A percentile compares a stretch with the other conserved stretches of the same genome.
These are phyloP conservation scores for Porites cylindrica DNA, from an alignment of 92 coral and sea anemone genomes.

Conservation along the genomic window DNA sequence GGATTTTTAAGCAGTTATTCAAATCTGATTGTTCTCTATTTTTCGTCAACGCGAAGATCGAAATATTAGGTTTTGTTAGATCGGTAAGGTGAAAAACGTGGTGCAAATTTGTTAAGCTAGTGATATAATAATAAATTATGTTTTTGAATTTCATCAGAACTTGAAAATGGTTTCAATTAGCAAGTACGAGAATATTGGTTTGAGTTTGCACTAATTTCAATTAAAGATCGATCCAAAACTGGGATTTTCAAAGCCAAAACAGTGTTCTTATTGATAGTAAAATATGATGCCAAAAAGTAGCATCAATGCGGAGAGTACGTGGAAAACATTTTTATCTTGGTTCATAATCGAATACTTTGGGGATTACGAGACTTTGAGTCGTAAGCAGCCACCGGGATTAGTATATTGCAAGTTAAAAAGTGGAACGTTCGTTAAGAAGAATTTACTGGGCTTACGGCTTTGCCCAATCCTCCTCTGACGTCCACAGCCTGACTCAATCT, in stretches of 20 bases:
- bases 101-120: not conserved
- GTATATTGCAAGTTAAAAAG: not conserved
- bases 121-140: not conserved
- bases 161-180: constrained; percentile 10
- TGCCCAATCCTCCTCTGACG: not conserved
- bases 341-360: too few species aligned
- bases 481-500: not conserved
- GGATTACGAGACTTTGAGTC: too few species aligned
- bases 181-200: constrained; percentile 3
- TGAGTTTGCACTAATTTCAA: not conserved
- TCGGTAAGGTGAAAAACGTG: not conserved
- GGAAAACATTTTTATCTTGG: not conserved
- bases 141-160: constrained; percentile 12
- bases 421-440: too few species aligned
- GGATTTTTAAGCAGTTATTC: not conserved
- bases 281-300: not conserved
- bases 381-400: too few species aligned
- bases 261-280: not conserved
- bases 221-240: constrained; percentile 9
- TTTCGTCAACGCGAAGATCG: not conserved
- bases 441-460: not conserved
- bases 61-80: not conserved
- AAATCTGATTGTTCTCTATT: not conserved
- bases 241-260: not conserved
- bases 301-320: not conserved